phyloP scores from a whole-genome alignment of 2,888 invertebrate genomes.

The Drosophila macrospina region DNA sequence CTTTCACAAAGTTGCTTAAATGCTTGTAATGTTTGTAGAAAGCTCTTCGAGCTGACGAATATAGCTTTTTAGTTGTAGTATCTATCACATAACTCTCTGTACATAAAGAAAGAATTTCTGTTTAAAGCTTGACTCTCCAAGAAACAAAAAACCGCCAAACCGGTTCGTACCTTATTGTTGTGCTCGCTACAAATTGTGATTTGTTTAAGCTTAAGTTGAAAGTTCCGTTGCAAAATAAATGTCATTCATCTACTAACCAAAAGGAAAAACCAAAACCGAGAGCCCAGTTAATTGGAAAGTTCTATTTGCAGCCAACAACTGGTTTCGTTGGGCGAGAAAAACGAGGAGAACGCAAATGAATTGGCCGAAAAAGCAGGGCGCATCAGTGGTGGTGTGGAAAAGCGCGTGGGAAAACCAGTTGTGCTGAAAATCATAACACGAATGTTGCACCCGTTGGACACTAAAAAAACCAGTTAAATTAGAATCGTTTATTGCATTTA shows the following conservation, averaged over 20 bases:
- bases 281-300: conserved; percentile 14
- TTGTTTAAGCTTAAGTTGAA: conserved; percentile 51
- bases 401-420: conserved; percentile 67
- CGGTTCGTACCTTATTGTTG: conserved; percentile 48
- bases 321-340: not conserved
- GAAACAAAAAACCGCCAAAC: conserved; percentile 16
- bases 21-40: not conserved
- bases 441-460: conserved; percentile 37
- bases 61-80: conserved; percentile 21
- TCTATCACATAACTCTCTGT: conserved; percentile 31
- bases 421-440: conserved; percentile 77
- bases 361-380: conserved; percentile 14
- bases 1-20: not conserved
- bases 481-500: not conserved
- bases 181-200: conserved; percentile 68
- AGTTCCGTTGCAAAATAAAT: conserved; percentile 66
- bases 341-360: not conserved
- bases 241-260: conserved; percentile 49
- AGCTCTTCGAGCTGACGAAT: conserved; percentile 6
- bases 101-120: conserved; percentile 30
- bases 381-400: conserved; percentile 16
- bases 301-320: conserved; percentile 40
- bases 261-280: not conserved
- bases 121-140: conserved; percentile 18
- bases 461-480: conserved; percentile 29